Percentiles rank a stretch among this genome's conserved stretches.
Evolutionary conservation across 2,797 vertebrate genomes (phyloP).

Genomic region (Enteromius fasciolatus): DNA sequence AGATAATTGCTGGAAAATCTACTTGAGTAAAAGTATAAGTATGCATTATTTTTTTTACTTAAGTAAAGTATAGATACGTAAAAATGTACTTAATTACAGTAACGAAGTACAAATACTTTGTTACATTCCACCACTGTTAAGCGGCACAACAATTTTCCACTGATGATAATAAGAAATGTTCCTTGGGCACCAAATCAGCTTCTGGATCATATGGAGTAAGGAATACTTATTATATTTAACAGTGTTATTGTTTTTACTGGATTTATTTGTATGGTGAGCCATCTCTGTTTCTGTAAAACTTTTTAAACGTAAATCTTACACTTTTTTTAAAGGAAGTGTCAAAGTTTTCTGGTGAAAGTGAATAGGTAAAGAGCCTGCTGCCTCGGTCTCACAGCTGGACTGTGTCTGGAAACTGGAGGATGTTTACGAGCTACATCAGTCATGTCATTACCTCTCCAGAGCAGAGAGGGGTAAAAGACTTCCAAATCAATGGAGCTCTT

Average conservation of each 20-base stretch:
- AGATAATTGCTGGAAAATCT: too few species aligned
- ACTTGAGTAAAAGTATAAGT: too few species aligned
- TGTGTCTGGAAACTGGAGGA: conserved; percentile 45
- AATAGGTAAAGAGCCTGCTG: conserved; percentile 8
- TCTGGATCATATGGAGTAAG: background rate
- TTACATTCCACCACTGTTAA: too few species aligned
- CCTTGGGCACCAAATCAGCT: background rate
- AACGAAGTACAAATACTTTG: too few species aligned
- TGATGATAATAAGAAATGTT: background rate
- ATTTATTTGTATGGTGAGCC: background rate
- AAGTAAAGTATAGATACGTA: too few species aligned
- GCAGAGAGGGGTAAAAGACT: conserved; percentile 54
- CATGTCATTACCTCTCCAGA: conserved; percentile 42
- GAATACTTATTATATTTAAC: background rate
- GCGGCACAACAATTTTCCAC: too few species aligned
- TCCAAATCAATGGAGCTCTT: conserved; percentile 56
- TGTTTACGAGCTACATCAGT: conserved; percentile 57
- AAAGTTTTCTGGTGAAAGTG: background rate
- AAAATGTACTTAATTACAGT: too few species aligned
- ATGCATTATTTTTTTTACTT: too few species aligned
- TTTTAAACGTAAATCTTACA: background rate
- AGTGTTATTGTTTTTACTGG: background rate
- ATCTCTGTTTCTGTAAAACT: background rate
- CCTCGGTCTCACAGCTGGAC: conserved; percentile 2
- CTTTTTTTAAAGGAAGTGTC: background rate